Conservation (phyloP, 2,888 invertebrate genomes). For the Ctena decussata region DNA sequence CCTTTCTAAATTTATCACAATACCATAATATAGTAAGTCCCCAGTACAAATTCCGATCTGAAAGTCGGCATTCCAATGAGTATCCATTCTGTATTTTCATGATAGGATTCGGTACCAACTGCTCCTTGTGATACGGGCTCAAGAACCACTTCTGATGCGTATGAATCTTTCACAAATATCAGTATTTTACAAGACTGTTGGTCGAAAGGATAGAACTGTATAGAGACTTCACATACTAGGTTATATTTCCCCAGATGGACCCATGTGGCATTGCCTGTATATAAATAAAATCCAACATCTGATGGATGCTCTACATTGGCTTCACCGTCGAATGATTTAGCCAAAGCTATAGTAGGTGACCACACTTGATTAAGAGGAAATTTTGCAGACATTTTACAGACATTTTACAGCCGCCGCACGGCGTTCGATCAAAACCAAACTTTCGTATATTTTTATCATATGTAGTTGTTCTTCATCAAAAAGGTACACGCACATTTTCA, state of each 20-base stretch:
- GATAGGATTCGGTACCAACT: neutral
- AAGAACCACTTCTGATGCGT: neutral
- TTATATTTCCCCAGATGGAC: neutral
- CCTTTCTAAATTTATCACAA: conserved; percentile 24
- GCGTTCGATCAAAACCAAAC: neutral
- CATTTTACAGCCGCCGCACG: neutral
- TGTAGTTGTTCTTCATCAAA: no score
- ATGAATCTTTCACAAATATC: neutral
- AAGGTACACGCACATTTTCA: no score
- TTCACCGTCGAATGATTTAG: neutral
- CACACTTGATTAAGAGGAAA: neutral
- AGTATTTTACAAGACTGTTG: neutral
- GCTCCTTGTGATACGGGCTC: no score
- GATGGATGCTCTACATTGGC: neutral
- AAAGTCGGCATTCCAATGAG: neutral
- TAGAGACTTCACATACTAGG: neutral
- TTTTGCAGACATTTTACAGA: no score
- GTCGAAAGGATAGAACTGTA: conserved; percentile 1
- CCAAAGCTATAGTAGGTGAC: neutral
- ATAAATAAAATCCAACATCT: neutral
- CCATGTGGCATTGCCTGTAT: neutral
- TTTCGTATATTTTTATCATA: neutral
- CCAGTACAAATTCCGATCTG: neutral
- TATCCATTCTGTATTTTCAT: neutral
- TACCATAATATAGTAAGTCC: neutral